These are phyloP conservation scores for Limulus polyphemus DNA, from an alignment of 2,888 invertebrate species.

Conservation along the genomic window DNA sequence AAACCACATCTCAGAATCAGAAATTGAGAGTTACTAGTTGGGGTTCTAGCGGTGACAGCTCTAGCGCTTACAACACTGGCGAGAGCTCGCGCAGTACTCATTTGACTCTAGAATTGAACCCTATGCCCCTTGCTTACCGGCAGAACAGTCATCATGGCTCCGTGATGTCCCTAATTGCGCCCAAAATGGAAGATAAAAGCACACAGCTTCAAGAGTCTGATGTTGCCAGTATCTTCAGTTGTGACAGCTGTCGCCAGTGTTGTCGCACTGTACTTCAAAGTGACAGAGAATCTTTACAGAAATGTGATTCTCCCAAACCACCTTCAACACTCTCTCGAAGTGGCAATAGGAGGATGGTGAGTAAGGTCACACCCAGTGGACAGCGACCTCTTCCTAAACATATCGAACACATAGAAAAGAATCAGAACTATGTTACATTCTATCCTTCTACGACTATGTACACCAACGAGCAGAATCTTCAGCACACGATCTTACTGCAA, in stretches of 20 bases:
- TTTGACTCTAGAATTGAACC: slow-evolving; percentile 43
- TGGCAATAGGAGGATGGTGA: no score
- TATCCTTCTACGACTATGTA: slow-evolving; percentile 49
- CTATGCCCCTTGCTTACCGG: slow-evolving; percentile 28
- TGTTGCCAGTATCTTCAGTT: slow-evolving; percentile 28
- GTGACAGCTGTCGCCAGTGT: slow-evolving; percentile 29
- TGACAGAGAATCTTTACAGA: slow-evolving; percentile 1
- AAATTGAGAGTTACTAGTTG: slow-evolving; percentile 15
- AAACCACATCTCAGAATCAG: slow-evolving; percentile 17
- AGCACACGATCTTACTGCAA: slow-evolving; percentile 54
- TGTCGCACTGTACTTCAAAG: slow-evolving; percentile 18
- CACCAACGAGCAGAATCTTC: slow-evolving; percentile 53
- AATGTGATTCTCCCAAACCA: no score
- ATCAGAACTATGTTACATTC: slow-evolving; percentile 25
- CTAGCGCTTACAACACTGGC: slow-evolving; percentile 60
- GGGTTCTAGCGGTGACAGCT: slow-evolving; percentile 43
- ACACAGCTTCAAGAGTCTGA: slow-evolving; percentile 18
- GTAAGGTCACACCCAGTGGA: no score
- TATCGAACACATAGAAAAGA: background rate
- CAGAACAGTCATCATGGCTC: slow-evolving; percentile 2
- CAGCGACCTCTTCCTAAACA: no score
- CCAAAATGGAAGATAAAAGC: slow-evolving; percentile 11
- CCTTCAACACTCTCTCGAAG: no score
- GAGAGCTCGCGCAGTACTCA: slow-evolving; percentile 59
- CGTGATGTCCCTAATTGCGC: slow-evolving; percentile 6